A percentile compares a stretch with the other conserved stretches of the same genome.
Conservation (phyloP, 2,113 vertebrate genomes). For the Leucopternis melanops region DNA sequence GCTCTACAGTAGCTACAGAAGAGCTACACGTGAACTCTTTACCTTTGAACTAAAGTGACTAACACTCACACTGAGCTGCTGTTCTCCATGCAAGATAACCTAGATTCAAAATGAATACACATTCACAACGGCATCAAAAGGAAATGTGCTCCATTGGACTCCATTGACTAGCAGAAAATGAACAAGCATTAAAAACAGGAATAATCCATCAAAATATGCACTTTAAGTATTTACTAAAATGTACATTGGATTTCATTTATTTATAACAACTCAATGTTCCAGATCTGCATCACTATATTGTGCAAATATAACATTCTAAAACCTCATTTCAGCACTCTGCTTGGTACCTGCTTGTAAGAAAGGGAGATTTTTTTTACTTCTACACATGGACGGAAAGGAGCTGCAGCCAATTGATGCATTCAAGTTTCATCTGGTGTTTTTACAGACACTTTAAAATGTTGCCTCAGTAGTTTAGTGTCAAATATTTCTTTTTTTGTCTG, state of each 20-base stretch:
- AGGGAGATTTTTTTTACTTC: not conserved
- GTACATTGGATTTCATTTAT: conserved; percentile 5
- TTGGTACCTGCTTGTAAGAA: not conserved
- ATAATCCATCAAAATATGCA: not conserved
- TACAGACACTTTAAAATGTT: not conserved
- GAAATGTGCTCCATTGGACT: not conserved
- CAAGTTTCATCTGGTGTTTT: not conserved
- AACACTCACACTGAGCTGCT: not conserved
- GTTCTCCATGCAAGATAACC: not conserved
- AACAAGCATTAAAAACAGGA: not conserved
- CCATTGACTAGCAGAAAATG: not conserved
- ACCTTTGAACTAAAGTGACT: conserved; percentile 29
- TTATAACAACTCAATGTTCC: not conserved
- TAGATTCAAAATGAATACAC: not conserved
- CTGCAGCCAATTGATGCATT: not conserved
- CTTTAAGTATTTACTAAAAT: not conserved
- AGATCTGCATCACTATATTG: not conserved
- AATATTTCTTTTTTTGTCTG: not conserved
- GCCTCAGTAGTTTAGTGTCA: not conserved
- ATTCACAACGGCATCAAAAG: not conserved
- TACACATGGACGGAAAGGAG: not conserved
- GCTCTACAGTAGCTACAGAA: not conserved
- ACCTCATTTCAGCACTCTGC: not conserved
- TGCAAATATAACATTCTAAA: not conserved
- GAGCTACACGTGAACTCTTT: conserved; percentile 26